phyloP scores from a whole-genome alignment of 1,140 invertebrate species.

The Chlorops oryzae region DNA sequence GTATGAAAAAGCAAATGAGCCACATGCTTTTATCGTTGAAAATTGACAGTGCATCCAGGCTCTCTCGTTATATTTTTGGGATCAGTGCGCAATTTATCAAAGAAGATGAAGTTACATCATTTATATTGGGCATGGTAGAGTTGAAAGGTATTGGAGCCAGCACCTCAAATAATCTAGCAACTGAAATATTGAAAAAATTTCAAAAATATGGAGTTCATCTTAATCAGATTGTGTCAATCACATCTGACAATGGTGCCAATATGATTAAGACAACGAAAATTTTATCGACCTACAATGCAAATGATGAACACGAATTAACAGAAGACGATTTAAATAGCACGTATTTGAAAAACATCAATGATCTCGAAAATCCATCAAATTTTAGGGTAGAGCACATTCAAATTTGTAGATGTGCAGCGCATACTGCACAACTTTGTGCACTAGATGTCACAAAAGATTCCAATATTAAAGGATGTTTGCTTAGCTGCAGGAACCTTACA shows the following conservation, averaged over 20 bases:
- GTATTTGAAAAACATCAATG: conserved; percentile 4
- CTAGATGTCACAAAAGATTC: conserved; percentile 10
- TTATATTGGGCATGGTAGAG: no score
- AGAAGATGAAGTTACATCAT: no score
- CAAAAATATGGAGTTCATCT: conserved; percentile 5
- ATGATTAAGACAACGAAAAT: conserved; percentile 14
- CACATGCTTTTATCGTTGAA: no score
- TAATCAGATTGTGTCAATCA: background rate
- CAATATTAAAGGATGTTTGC: background rate
- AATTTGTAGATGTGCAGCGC: conserved; percentile 4
- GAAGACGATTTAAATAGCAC: no score
- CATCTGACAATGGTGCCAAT: background rate
- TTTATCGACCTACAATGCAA: no score
- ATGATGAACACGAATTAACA: no score
- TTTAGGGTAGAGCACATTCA: conserved; percentile 3
- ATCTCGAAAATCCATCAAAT: conserved; percentile 4
- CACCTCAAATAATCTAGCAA: no score
- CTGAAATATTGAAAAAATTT: background rate
- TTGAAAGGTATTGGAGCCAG: no score
- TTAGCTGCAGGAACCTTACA: conserved; percentile 2
- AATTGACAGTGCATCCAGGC: no score
- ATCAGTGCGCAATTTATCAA: no score
- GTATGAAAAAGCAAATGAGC: no score
- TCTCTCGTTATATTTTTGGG: no score
- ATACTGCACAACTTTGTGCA: conserved; percentile 1